A percentile compares a stretch with the other conserved stretches of the same genome.
Evolutionary conservation across 2,888 invertebrate species (phyloP).

Genomic region (Cheilosia urbana): DNA sequence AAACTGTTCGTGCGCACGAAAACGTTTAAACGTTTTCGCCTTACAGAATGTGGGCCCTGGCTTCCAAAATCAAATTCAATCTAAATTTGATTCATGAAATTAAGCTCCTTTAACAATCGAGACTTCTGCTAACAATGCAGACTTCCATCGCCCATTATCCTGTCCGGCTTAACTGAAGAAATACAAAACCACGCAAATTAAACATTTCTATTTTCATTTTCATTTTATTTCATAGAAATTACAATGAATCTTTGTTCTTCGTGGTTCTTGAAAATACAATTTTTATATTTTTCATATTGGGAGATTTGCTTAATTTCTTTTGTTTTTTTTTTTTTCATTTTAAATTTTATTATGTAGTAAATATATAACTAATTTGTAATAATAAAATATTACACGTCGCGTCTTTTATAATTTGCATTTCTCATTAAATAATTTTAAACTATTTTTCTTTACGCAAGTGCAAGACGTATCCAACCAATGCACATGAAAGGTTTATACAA

Average conservation of each 20-base stretch:
- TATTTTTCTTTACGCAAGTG: conserved; percentile 33
- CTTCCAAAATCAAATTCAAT: no score
- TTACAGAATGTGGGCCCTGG: no score
- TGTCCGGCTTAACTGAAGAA: no score
- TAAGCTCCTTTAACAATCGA: no score
- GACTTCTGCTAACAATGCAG: no score
- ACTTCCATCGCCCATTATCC: no score
- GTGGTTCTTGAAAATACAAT: conserved; percentile 74
- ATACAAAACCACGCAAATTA: conserved; percentile 22
- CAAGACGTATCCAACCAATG: conserved; percentile 54
- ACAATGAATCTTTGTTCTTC: conserved; percentile 76
- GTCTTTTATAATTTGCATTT: conserved; percentile 51
- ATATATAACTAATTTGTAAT: conserved; percentile 72
- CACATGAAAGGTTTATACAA: conserved; percentile 49
- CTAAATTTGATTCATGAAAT: no score
- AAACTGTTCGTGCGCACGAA: no score
- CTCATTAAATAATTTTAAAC: conserved; percentile 52
- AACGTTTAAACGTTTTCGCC: no score
- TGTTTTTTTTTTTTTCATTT: conserved; percentile 45
- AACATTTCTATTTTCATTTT: conserved; percentile 70
- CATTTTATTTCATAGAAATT: conserved; percentile 81
- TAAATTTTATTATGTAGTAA: conserved; percentile 69
- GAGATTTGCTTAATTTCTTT: conserved; percentile 66
- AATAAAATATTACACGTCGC: conserved; percentile 71
- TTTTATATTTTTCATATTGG: conserved; percentile 69